Base-by-base conservation (phyloP, 1,140 invertebrate species). In the Ips nitidus region DNA sequence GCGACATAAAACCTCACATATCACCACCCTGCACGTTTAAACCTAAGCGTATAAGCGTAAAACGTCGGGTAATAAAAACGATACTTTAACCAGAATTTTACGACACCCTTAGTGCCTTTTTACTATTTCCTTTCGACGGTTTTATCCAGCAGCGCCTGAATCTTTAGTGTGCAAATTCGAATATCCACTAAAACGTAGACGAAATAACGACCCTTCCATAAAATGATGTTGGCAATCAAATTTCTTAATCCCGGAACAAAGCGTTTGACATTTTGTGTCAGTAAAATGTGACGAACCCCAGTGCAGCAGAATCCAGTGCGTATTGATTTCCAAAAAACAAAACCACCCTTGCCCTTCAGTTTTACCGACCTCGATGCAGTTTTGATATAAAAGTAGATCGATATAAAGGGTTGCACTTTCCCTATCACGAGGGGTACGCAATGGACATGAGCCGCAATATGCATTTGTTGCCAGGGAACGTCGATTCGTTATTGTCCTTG, bases 71-170 rank as follows among this genome's bases (percentile, higher is more conserved):
- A 74, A 75, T 75, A 75, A 75, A 75, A 75, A 72, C 70, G 70
- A 73, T 73, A 65, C 72, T 66, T 73, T 72, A 75, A 74, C 70
- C 70, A 68, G 62, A 58, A 74, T 47, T 75, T 75, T 75, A 75
- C 67, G 74, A 72, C 63, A 58, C 66, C 74, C 74, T 75, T 74
- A 74, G 74, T 74, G 71, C 70, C 53, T 73, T 74, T 75, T 75
- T 75, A 75, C 70, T 75, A 68, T 75, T 75, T 70, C 61, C 69
- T 72, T 75, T 66, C 69, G 61, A 69, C 70, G 72, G 73, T 74
- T 75, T 73, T 74, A 72, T 73, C 70, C 73, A 61, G 45, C 70
- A 50, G 60, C 67, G 71, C 71, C 50, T 66, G 71, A 61, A 60
- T 55, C 69, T 73, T 75, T 75, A 73, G 73, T 73, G 74, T 71